Percentiles rank a stretch among this genome's conserved stretches.
Evolutionary conservation across 2,113 vertebrate genomes (phyloP).

Genomic region (Heterochromis multidens): DNA sequence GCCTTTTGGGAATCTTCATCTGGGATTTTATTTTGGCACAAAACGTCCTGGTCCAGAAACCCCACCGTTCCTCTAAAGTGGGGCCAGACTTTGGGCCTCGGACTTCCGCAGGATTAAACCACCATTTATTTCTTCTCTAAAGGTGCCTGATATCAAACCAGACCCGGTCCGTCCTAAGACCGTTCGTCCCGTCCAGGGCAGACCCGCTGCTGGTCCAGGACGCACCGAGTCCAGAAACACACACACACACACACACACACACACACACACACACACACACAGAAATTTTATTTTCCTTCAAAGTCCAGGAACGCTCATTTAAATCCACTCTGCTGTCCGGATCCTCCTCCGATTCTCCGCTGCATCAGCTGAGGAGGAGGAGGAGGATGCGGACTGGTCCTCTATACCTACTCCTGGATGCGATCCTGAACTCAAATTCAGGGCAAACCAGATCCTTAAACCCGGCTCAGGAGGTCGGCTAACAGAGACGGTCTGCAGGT

Average conservation of each 20-base stretch:
- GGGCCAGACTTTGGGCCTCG: conserved; percentile 34
- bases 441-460: background rate
- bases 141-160: background rate
- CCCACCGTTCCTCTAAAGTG: conserved; percentile 53
- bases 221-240: background rate
- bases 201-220: background rate
- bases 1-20: conserved; percentile 79
- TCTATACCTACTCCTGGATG: conserved; percentile 13
- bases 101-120: conserved; percentile 30
- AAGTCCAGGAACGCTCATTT: background rate
- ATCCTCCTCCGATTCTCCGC: conserved; percentile 9
- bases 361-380: conserved; percentile 16
- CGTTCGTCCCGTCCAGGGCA: background rate
- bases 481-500: background rate
- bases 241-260: accelerated
- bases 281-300: background rate
- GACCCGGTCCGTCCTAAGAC: background rate
- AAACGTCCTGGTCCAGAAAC: conserved; percentile 63
- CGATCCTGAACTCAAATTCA: background rate
- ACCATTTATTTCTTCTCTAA: conserved; percentile 13
- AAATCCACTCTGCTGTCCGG: background rate
- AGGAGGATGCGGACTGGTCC: conserved; percentile 1
- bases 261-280: background rate
- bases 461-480: background rate
- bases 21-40: conserved; percentile 63